Evolutionary conservation across 2,888 invertebrate species (phyloP), one percentile per base, ranked within the genome.

Genomic region (Dasysyrphus tricinctus): DNA sequence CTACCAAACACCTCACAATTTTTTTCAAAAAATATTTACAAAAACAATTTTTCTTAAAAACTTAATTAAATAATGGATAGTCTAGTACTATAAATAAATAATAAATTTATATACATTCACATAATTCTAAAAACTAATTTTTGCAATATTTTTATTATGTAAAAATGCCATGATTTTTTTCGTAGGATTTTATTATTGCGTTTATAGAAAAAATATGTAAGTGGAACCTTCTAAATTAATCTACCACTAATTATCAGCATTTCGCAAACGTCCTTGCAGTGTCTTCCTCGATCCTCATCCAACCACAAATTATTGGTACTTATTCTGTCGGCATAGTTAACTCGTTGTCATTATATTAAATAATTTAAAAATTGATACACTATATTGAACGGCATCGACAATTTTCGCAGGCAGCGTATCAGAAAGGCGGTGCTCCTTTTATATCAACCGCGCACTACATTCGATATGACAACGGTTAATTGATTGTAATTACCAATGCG

Each of bases 241-340:
- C 80, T 51, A 47, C 65, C 5, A 54, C 59, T 80, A 74, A 85
- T 85, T 79, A 75, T 75, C 70, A 80, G 49, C 72, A 72, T 74
- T 86, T 78, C 81, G 54, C 54, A 79, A 86, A 79, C 82, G 86
- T 86, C 86, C 86, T 86, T 86, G 82, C 79, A 19, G 51, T 57
- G 78, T 86, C 82, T 86, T 86, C 65, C 65, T 78, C 81, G 56
- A 79, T 82, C 61, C 47, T 34, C 82, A n/a, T 86, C 54, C 70
- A 86, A 82, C 82, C 56, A 47, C 86, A 86, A 86, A 86, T 86
- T 86, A 86, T 86, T 86, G 86, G 86, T 86, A 86, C 82, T 86
- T 86, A 86, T 65, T 65, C 79, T 82, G 86, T 86, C 82, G 78
- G 74, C 82, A 32, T 54, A 82, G 82, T 81, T 82, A 86, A 86